phyloP scores from a whole-genome alignment of 2,113 vertebrate species.

The Pelecanus crispus region DNA sequence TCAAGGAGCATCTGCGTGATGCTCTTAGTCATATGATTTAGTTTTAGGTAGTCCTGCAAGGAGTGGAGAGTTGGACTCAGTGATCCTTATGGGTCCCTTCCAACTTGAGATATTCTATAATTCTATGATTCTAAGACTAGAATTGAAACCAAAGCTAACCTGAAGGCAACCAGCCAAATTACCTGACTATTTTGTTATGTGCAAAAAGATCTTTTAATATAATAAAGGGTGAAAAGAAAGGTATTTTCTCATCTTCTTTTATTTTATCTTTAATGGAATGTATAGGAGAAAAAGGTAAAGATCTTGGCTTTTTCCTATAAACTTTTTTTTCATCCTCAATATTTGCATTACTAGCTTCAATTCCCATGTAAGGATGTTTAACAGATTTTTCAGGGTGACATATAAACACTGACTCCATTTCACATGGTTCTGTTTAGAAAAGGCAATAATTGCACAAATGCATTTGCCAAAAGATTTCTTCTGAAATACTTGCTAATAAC shows the following conservation, averaged over 20 bases:
- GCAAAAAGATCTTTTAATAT: rapidly evolving
- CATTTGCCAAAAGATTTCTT: not conserved
- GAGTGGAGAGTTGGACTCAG: not conserved
- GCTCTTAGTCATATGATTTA: not conserved
- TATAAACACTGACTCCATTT: not conserved
- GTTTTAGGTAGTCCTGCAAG: not conserved
- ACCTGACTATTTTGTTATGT: not conserved
- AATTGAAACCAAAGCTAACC: not conserved
- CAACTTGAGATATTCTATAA: not conserved
- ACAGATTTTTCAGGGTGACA: not conserved
- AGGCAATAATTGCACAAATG: not conserved
- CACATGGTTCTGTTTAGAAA: not conserved
- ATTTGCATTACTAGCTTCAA: not conserved
- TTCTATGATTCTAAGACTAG: not conserved
- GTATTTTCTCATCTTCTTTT: not conserved
- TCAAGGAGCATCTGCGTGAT: not conserved
- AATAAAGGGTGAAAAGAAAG: not conserved
- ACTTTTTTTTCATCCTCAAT: not conserved
- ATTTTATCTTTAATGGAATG: not conserved
- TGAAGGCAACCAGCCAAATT: not conserved
- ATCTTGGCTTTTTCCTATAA: not conserved
- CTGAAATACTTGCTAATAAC: not conserved
- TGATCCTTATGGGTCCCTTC: not conserved
- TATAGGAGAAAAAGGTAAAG: not conserved
- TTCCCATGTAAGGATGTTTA: not conserved